Evolutionary conservation across 1,140 invertebrate genomes (phyloP).

Genomic region (Drosophila mojavensis): DNA sequence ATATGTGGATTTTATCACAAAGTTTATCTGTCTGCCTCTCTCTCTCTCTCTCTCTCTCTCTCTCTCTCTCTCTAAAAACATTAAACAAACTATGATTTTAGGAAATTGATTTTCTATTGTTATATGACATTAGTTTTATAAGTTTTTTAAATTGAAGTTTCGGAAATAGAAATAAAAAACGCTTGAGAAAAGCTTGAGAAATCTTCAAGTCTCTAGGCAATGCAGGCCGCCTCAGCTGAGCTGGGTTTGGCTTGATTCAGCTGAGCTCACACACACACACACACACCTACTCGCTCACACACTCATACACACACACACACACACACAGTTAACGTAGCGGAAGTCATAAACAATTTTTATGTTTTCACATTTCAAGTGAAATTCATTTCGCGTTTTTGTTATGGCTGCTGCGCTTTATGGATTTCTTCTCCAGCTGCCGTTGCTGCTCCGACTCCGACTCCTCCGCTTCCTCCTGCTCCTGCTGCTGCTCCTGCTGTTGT

Average conservation of each 20-base stretch:
- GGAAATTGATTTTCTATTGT: no score
- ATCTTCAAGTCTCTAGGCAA: not conserved
- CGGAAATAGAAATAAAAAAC: no score
- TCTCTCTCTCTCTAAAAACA: no score
- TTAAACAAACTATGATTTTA: no score
- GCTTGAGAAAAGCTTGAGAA: not conserved
- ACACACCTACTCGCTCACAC: constrained; percentile 10
- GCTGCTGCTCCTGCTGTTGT: not conserved
- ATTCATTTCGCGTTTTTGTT: constrained; percentile 81
- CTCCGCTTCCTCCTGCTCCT: constrained; percentile 18
- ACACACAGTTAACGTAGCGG: constrained; percentile 71
- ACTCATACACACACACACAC: not conserved
- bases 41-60: no score
- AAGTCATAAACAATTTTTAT: constrained; percentile 83
- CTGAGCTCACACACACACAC: not conserved
- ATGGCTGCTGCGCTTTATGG: constrained; percentile 81
- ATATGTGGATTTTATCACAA: no score
- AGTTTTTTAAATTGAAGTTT: no score
- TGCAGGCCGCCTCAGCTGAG: not conserved
- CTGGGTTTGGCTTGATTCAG: not conserved
- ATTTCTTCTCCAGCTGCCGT: constrained; percentile 61
- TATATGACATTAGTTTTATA: no score
- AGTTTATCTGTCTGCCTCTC: no score
- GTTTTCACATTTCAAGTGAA: constrained; percentile 82
- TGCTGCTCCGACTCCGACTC: constrained; percentile 38